A percentile compares a stretch with the other conserved stretches of the same genome.
Evolutionary conservation across 1,140 invertebrate genomes (phyloP).

Genomic region (Lepidurus arcticus): DNA sequence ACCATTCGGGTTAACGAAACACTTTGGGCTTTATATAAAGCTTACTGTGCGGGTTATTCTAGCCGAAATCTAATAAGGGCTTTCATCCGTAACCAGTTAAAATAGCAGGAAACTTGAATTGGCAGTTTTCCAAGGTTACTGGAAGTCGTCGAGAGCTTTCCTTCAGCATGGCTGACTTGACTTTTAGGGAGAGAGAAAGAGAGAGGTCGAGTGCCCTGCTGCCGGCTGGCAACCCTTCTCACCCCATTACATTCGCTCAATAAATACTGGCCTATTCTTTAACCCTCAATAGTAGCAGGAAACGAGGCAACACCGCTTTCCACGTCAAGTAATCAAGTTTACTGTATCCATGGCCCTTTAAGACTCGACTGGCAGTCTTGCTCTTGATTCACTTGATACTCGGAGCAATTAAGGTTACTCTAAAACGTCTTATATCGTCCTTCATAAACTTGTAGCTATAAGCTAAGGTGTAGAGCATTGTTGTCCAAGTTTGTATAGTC

Average conservation of each 20-base stretch:
- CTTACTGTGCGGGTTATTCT: not conserved
- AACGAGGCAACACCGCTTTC: slow-evolving; percentile 5
- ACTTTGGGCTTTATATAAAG: not conserved
- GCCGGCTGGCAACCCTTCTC: slow-evolving; percentile 8
- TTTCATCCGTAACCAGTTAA: not conserved
- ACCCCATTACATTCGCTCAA: not conserved
- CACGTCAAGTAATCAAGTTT: not conserved
- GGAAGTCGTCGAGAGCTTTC: slow-evolving; percentile 7
- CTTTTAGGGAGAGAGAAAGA: not conserved
- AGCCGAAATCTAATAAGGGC: not conserved
- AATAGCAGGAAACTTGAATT: not conserved
- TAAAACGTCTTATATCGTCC: not conserved
- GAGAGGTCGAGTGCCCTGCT: not conserved
- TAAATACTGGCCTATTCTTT: slow-evolving; percentile 17
- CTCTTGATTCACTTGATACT: not conserved
- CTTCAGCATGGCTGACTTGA: slow-evolving; percentile 5
- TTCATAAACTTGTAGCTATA: too few relatives aligned
- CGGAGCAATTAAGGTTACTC: not conserved
- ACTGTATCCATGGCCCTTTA: not conserved
- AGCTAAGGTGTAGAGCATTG: too few relatives aligned
- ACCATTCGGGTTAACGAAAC: not conserved
- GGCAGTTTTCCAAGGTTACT: not conserved
- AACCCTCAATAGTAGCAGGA: not conserved
- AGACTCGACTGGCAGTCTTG: not conserved
- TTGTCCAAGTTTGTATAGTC: too few relatives aligned